Conservation (phyloP, 37 sponge, comb jelly and placozoan species). For the Ianthella basta region DNA sequence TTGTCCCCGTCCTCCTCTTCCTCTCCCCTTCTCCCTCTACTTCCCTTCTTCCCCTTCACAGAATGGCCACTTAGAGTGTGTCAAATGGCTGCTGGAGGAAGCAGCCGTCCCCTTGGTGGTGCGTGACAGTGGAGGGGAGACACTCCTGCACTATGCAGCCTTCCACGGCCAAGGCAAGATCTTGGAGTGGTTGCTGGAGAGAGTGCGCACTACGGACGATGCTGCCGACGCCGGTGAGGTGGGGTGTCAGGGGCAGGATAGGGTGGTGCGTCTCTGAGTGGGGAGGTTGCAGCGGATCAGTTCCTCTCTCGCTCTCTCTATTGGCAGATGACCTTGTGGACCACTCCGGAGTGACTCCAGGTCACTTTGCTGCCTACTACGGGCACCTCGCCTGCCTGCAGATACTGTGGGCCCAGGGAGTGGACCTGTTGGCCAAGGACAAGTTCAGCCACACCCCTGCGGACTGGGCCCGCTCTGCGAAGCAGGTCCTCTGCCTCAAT, state of each 20-base stretch:
- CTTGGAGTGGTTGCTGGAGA: conserved; percentile 73
- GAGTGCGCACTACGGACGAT: background rate
- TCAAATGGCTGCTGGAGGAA: conserved; percentile 77
- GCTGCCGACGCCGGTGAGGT: background rate
- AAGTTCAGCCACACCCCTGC: conserved; percentile 68
- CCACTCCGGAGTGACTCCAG: conserved; percentile 78
- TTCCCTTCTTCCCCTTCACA: conserved; percentile 1
- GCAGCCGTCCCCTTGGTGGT: conserved; percentile 66
- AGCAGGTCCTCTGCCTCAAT: conserved; percentile 51
- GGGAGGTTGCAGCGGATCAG: background rate
- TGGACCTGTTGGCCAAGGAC: conserved; percentile 50
- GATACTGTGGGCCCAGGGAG: conserved; percentile 61
- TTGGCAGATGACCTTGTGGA: conserved; percentile 63
- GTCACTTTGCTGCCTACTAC: conserved; percentile 81
- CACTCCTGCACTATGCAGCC: conserved; percentile 84
- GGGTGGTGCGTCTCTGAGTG: background rate
- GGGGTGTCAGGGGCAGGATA: background rate
- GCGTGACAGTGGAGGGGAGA: conserved; percentile 78
- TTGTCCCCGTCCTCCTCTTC: background rate
- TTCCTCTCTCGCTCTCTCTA: too few relatives aligned
- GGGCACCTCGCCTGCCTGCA: conserved; percentile 84
- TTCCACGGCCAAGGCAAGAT: conserved; percentile 72
- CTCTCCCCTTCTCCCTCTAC: background rate
- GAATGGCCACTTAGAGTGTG: conserved; percentile 76
- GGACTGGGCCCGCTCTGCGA: conserved; percentile 80